These are phyloP conservation scores for Eudasyphora cyanicolor DNA, from an alignment of 2,888 invertebrate species.

Conservation along the genomic window DNA sequence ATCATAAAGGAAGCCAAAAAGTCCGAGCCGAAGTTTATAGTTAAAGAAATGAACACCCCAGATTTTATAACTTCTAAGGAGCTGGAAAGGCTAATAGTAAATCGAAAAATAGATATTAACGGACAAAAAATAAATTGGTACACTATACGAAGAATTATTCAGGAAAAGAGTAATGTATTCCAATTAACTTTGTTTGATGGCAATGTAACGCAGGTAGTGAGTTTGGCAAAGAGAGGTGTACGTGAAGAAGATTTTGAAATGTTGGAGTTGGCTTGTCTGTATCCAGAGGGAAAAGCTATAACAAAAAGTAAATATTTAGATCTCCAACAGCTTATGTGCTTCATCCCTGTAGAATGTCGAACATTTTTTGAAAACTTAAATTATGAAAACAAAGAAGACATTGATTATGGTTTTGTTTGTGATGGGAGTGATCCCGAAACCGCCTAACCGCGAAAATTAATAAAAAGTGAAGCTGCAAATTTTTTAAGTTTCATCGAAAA, in stretches of 20 bases:
- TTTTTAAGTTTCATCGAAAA: background rate
- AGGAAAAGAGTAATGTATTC: too few relatives aligned
- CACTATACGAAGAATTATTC: too few relatives aligned
- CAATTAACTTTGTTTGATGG: background rate
- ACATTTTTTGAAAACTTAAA: constrained; percentile 2
- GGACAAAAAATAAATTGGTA: constrained; percentile 4
- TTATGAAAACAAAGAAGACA: background rate
- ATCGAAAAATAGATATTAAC: constrained; percentile 7
- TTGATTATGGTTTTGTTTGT: constrained; percentile 20
- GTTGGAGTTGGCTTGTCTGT: background rate
- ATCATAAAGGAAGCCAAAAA: constrained; percentile 11
- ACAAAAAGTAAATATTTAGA: constrained; percentile 3
- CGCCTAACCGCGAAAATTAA: background rate
- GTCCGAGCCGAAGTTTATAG: constrained; percentile 3
- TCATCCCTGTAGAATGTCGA: background rate
- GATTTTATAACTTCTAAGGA: constrained; percentile 4
- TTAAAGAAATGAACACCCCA: constrained; percentile 11
- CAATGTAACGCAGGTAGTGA: too few relatives aligned
- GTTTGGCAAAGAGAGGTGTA: background rate
- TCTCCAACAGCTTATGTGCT: constrained; percentile 7
- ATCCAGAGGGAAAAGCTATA: background rate
- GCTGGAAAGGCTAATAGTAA: constrained; percentile 1
- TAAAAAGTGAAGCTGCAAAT: background rate
- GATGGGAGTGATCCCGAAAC: background rate
- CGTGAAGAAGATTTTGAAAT: background rate